These are phyloP conservation scores for Trichonephila clavipes DNA, from an alignment of 1,140 invertebrate species.

Conservation along the genomic window DNA sequence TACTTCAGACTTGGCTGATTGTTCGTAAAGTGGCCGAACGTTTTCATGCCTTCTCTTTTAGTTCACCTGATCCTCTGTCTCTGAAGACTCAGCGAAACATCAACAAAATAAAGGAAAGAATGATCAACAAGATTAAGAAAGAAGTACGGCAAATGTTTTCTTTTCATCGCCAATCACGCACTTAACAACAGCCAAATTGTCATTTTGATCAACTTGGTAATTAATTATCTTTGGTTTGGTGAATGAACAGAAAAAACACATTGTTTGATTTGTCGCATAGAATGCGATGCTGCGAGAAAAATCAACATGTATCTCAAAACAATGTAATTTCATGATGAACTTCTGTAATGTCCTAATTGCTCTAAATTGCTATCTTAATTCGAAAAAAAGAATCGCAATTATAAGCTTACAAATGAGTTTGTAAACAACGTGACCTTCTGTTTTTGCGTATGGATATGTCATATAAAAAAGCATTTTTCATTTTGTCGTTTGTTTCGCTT, in stretches of 20 bases:
- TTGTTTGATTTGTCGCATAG: neutral
- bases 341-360: neutral
- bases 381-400: too few relatives aligned
- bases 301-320: neutral
- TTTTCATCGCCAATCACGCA: constrained; percentile 47
- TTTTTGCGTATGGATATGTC: too few relatives aligned
- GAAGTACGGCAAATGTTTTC: constrained; percentile 9
- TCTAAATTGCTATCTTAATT: too few relatives aligned
- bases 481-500: too few relatives aligned
- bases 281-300: neutral
- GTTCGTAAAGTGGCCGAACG: constrained; percentile 58
- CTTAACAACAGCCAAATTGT: constrained; percentile 54
- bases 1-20: constrained; percentile 55
- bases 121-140: neutral
- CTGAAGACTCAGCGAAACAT: constrained; percentile 13
- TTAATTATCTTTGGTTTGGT: neutral
- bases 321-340: neutral
- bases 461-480: too few relatives aligned
- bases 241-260: neutral
- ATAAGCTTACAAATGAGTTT: too few relatives aligned
- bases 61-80: constrained; percentile 26
- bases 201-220: constrained; percentile 17
- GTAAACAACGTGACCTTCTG: too few relatives aligned
- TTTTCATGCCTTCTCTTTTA: neutral
- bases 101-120: constrained; percentile 41